These are phyloP conservation scores for Euclidia mi DNA, from an alignment of 2,888 invertebrate genomes.

Conservation along the genomic window DNA sequence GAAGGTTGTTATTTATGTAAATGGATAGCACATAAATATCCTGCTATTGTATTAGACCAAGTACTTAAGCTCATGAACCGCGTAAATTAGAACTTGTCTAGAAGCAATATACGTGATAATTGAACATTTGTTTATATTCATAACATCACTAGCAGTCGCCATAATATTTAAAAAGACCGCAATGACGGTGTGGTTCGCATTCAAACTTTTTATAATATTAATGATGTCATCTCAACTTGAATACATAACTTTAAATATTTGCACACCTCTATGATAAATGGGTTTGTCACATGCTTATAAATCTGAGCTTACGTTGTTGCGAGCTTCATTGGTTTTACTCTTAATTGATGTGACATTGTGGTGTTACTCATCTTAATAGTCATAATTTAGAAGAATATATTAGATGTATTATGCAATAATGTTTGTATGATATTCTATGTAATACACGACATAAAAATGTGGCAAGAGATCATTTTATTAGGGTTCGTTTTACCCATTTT, in stretches of 20 bases:
- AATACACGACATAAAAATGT: no score
- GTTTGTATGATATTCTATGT: not conserved
- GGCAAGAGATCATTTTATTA: no score
- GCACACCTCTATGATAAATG: conserved; percentile 2
- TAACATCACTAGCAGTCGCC: no score
- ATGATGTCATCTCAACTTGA: not conserved
- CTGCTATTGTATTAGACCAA: not conserved
- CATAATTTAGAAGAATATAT: not conserved
- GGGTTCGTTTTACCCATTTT: not conserved
- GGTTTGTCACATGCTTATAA: not conserved
- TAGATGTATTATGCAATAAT: not conserved
- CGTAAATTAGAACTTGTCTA: not conserved
- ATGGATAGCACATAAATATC: conserved; percentile 58
- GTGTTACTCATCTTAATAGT: not conserved
- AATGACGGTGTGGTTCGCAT: no score
- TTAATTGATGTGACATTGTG: not conserved
- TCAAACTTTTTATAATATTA: no score
- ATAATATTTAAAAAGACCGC: no score
- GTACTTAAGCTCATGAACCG: not conserved
- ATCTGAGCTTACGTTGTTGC: not conserved
- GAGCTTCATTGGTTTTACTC: not conserved
- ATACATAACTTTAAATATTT: not conserved
- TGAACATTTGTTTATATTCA: not conserved
- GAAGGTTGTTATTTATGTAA: conserved; percentile 66
- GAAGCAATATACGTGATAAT: not conserved